Evolutionary conservation across 2,113 vertebrate genomes (phyloP), one percentile per base, ranked within the genome.

Genomic region (Eleginops maclovinus): DNA sequence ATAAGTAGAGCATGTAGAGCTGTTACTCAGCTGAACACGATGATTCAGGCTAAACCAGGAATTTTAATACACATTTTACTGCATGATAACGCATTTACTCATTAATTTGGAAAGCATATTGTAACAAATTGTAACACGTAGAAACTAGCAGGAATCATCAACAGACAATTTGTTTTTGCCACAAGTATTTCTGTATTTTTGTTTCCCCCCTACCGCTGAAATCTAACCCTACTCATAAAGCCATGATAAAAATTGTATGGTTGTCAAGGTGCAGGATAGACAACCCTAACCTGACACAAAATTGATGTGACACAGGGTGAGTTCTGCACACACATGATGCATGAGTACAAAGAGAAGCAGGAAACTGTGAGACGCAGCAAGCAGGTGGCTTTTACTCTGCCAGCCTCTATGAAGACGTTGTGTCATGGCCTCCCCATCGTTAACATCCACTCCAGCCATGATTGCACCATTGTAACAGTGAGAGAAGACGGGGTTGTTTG

Each of bases 251-350:
- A 75, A 21, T 13, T 24, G 2, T 6, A 4, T 24, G 19, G 60
- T n/a, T 17, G 4, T 54, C 49, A 24, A 47, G 31, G 50, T 54
- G 8, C 3, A 12, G 17, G 19, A 11, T n/a, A 17, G 28, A 47
- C 13, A 22, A 31, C 10, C 40, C 26, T 22, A 75, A 46, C 13
- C 50, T 85, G 53, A 75, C 21, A 47, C 12, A 6, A 4, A 36
- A n/a, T 17, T 21, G 0, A 47, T 79, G 14, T 74, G 75, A 65
- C 68, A 41, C 81, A 96, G 96, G 93, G 93, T 36, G 89, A 95
- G 59, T 95, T 97, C 88, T 95, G 94, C 83, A 94, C 88, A 0
- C 93, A 95, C 84, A 85, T 96, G 87, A 93, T 95, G 70, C 86
- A 95, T 69, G 92, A 93, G 82, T 93, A 94, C 72, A 88, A 85